Base-by-base conservation (phyloP, 2,113 vertebrate genomes). In the Oostethus manadensis region DNA sequence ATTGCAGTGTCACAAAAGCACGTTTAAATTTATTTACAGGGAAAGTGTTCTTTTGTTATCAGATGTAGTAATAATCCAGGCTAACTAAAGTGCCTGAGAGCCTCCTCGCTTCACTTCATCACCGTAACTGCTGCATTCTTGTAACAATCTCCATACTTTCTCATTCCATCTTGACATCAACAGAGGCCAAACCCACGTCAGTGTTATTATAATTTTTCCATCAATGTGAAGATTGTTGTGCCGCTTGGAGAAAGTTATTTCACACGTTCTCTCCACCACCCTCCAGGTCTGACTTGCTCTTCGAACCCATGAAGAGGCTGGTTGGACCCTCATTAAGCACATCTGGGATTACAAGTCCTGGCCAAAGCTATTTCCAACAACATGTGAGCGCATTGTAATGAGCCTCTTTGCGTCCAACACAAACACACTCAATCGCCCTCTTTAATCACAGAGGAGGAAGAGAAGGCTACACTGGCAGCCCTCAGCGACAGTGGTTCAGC, bases 331-430 rank as follows among this genome's bases (percentile, higher is more conserved):
- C 83, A 84, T 90, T 88, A 86, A 83, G 85, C 87, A 77, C 82
- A 77, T 74, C 80, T 73, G 77, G 87, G 87, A 89, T 90, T 90
- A 90, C 54, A 66, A 78, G 76, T 77, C 59, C 68, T 70, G 74
- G 83, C 75, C 64, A 56, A 65, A 72, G 74, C 79, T 76, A 77
- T 88, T 86, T 84, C 76, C 73, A 79, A 83, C 86, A 79, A 84
- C 84, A 87, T 89, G 87, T 78, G 74, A 85, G 80, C 56, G 88
- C 89, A 91, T 91, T 84, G 80, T 89, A 89, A 90, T 90, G 88
- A 90, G 85, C 69, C 79, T 85, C 70, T 78, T 70, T 65, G 60
- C 68, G 68, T 58, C 70, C 70, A 62, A 60, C 59, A 23, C 79
- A 84, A 86, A 86, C 82, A 83, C 84, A 71, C 86, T 88, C 82